These are phyloP conservation scores for Perdita meconis DNA, from an alignment of 2,888 invertebrate species.

Conservation along the genomic window DNA sequence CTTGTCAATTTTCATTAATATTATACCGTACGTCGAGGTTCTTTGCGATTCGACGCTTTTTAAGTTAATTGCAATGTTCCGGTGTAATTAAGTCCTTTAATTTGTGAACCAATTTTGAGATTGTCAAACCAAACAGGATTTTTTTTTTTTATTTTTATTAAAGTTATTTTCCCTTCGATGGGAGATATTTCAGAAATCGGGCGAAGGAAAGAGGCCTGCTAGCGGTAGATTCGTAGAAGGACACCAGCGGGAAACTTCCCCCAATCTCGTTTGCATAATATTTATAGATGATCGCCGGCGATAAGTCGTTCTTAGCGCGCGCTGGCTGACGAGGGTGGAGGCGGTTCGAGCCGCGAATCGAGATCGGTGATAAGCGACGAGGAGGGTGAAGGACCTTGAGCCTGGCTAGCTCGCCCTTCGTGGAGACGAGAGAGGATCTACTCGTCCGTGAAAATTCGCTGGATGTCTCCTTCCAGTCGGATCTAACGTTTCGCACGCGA, in stretches of 20 bases:
- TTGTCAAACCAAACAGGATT: no score
- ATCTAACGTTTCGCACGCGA: conserved; percentile 49
- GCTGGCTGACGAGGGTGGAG: conserved; percentile 10
- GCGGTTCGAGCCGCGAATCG: conserved; percentile 43
- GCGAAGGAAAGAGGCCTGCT: background rate
- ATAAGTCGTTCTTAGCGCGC: conserved; percentile 45
- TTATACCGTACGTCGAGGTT: no score
- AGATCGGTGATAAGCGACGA: conserved; percentile 62
- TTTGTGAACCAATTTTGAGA: no score
- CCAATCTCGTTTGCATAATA: conserved; percentile 68
- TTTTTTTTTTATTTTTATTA: no score
- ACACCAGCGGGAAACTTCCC: conserved; percentile 8
- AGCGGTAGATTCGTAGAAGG: conserved; percentile 18
- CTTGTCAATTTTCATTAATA: no score
- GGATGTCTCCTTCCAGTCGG: background rate
- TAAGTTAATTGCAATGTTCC: no score
- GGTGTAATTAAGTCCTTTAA: no score
- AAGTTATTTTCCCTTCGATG: background rate
- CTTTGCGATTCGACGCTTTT: no score
- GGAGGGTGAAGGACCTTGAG: conserved; percentile 39
- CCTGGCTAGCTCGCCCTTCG: conserved; percentile 15
- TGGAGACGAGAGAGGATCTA: conserved; percentile 20
- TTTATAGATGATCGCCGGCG: conserved; percentile 61
- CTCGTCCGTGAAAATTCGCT: conserved; percentile 38
- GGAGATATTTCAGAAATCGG: background rate